Conservation (phyloP, 2,797 vertebrate species). For the Enteromius fasciolatus region DNA sequence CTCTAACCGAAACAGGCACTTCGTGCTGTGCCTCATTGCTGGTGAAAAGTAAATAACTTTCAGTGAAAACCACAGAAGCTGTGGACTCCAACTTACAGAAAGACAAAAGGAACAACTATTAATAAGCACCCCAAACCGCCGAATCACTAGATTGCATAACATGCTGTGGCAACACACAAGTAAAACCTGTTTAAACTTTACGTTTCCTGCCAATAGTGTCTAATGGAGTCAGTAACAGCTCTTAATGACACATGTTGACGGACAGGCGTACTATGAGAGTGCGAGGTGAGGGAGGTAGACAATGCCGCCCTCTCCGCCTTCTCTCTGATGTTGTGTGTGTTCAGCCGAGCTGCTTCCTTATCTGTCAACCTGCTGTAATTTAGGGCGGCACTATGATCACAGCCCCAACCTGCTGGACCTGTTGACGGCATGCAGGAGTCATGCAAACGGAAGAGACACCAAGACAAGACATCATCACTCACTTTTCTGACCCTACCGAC, state of each 20-base stretch:
- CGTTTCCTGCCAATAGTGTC: conserved; percentile 32
- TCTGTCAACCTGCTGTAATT: conserved; percentile 57
- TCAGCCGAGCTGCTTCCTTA: conserved; percentile 46
- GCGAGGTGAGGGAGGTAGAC: conserved; percentile 37
- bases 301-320: conserved; percentile 26
- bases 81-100: not conserved
- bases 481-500: conserved; percentile 3
- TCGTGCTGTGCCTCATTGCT: conserved; percentile 56
- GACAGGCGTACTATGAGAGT: conserved; percentile 38
- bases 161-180: conserved; percentile 15
- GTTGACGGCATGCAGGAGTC: conserved; percentile 34
- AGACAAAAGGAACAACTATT: conserved; percentile 28
- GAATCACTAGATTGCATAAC: conserved; percentile 23
- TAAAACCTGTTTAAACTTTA: conserved; percentile 34
- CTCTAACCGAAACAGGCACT: conserved; percentile 56
- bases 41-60: conserved; percentile 58
- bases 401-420: conserved; percentile 53
- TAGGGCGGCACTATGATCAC: conserved; percentile 44
- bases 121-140: conserved; percentile 5
- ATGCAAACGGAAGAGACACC: conserved; percentile 10
- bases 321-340: conserved; percentile 45
- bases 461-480: conserved; percentile 36
- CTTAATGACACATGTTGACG: conserved; percentile 45
- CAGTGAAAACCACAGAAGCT: conserved; percentile 23
- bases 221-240: conserved; percentile 36